Conservation (phyloP, 2,113 vertebrate species). For the Verasper variegatus region DNA sequence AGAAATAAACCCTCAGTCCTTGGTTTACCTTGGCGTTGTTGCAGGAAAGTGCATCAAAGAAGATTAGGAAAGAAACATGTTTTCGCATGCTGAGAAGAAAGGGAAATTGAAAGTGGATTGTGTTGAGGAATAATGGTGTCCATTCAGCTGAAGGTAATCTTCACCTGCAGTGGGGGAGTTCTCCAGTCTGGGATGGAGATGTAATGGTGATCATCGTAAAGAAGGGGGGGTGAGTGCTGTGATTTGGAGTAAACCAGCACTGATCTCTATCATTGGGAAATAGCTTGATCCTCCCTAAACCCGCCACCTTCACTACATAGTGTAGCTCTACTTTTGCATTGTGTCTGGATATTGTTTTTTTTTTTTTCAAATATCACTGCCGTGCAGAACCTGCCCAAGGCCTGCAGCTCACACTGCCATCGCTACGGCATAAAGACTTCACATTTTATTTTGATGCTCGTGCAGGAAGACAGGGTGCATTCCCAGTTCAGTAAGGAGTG, state of each 20-base stretch:
- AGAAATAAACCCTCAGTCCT: not conserved
- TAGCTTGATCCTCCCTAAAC: constrained; percentile 30
- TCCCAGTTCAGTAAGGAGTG: constrained; percentile 60
- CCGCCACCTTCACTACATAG: constrained; percentile 31
- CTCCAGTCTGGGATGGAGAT: constrained; percentile 38
- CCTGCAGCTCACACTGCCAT: constrained; percentile 80
- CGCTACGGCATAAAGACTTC: constrained; percentile 62
- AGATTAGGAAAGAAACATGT: constrained; percentile 28
- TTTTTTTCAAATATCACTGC: constrained; percentile 80
- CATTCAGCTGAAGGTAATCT: constrained; percentile 55
- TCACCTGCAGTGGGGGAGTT: constrained; percentile 41
- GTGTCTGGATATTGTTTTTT: constrained; percentile 76
- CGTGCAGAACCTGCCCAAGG: constrained; percentile 89
- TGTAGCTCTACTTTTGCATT: constrained; percentile 74
- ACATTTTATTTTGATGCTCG: constrained; percentile 69
- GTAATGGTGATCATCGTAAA: constrained; percentile 39
- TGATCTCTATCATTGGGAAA: constrained; percentile 39
- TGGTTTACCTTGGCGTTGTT: constrained; percentile 23
- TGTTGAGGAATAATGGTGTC: constrained; percentile 40
- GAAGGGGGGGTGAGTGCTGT: constrained; percentile 76
- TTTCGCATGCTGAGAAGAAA: constrained; percentile 34
- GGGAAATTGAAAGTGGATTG: constrained; percentile 36
- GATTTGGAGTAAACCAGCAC: constrained; percentile 61
- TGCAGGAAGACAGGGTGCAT: constrained; percentile 66
- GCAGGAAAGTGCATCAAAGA: constrained; percentile 17